Base-by-base conservation (phyloP, 2,113 vertebrate species). In the Ginglymostoma cirratum region DNA sequence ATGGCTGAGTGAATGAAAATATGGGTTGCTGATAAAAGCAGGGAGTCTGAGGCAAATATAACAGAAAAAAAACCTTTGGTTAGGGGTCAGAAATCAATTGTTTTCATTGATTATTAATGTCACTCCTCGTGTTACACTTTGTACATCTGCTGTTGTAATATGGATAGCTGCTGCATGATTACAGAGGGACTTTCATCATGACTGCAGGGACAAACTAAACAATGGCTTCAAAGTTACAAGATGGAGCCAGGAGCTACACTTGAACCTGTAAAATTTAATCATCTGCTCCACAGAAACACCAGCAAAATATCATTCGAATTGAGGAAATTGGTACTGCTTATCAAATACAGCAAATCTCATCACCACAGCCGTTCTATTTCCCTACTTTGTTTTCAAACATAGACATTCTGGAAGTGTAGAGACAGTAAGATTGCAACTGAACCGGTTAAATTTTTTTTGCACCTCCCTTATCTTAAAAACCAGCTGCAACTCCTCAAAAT, bases 51-150 rank as follows among this genome's bases (percentile, higher is more conserved):
- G n/a, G 30, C 65, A 15, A 34, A 61, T 21, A 38, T 65, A 17
- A n/a, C 55, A 66, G 34, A n/a, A 92, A 48, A 45, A 48, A 61
- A 38, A 92, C 23, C 34, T n/a, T 17, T 30, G n/a, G 55, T 2
- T 30, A n/a, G n/a, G 27, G 24, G 34, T 8, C 34, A 21, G 87
- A 34, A 92, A 92, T 92, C 89, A 92, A 92, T 66, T 66, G 61
- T 92, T 65, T 61, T 92, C 34, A 92, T 92, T 65, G 34, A 92
- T 92, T 92, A 66, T 92, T 92, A 92, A 92, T 38, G 55, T 19
- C 15, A 30, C 89, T 92, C 34, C 30, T 92, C 17, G 23, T 92
- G 55, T 92, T 66, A 17, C 15, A 3, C 15, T 38, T 19, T 65
- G 17, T 65, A 92, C n/a, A 17, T 92, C n/a, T 34, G 21, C 89